These are phyloP conservation scores for Augochlora pura DNA, from an alignment of 1,140 invertebrate genomes.

Conservation along the genomic window DNA sequence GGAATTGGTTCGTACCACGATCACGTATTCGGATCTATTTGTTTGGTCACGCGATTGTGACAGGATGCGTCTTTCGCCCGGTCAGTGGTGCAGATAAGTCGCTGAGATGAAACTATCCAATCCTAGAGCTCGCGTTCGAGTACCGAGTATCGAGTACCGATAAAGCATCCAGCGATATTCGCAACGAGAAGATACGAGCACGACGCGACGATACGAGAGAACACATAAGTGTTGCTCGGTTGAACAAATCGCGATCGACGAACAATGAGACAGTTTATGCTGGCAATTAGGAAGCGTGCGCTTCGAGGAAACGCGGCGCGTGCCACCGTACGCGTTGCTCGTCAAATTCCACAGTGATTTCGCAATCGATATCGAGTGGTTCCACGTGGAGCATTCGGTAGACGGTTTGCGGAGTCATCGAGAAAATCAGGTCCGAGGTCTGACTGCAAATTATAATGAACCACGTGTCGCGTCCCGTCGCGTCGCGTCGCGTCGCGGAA, in stretches of 20 bases:
- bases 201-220: too few species aligned
- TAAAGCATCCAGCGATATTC: too few species aligned
- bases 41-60: background rate
- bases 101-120: background rate
- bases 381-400: background rate
- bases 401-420: conserved; percentile 40
- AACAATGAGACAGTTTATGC: background rate
- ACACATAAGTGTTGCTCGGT: too few species aligned
- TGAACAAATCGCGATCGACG: too few species aligned
- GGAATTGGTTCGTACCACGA: too few species aligned
- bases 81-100: background rate
- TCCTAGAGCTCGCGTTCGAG: too few species aligned
- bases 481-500: too few species aligned
- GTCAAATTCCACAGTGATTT: conserved; percentile 21
- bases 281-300: background rate
- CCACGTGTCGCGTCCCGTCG: too few species aligned
- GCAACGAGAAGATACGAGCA: too few species aligned
- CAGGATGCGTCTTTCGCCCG: background rate
- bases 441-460: background rate
- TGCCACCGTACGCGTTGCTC: background rate
- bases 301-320: background rate
- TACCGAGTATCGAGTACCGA: too few species aligned
- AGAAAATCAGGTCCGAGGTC: conserved; percentile 16
- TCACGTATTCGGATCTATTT: too few species aligned
- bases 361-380: conserved; percentile 36